Conservation (phyloP, 2,888 invertebrate species). For the Loripinus fragilis region DNA sequence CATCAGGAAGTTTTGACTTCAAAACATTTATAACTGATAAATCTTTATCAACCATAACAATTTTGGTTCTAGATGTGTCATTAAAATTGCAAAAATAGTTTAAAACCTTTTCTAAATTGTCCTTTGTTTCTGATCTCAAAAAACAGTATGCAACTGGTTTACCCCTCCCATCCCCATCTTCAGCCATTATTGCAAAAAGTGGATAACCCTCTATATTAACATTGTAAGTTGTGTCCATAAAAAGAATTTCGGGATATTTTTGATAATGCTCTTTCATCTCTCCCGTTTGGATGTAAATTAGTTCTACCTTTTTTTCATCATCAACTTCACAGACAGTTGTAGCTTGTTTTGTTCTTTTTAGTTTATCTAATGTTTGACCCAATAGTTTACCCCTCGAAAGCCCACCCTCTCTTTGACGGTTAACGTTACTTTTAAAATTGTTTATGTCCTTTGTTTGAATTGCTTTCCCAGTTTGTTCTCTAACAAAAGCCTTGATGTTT, state of each 20-base stretch:
- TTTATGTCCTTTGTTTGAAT: constrained; percentile 9
- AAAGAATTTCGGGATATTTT: background rate
- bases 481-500: background rate
- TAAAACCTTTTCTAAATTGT: constrained; percentile 9
- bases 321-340: constrained; percentile 1
- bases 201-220: constrained; percentile 20
- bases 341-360: background rate
- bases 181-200: constrained; percentile 11
- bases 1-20: background rate
- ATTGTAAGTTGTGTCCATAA: background rate
- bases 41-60: constrained; percentile 18
- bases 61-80: background rate
- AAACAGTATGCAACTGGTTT: constrained; percentile 16
- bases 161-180: constrained; percentile 16
- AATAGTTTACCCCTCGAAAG: background rate
- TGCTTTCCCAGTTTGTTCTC: constrained; percentile 7
- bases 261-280: constrained; percentile 15
- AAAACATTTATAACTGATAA: background rate
- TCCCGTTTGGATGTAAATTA: constrained; percentile 12
- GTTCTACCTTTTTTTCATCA: constrained; percentile 5
- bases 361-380: background rate
- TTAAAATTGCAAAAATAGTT: constrained; percentile 7
- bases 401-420: background rate
- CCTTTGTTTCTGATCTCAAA: constrained; percentile 12
- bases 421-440: background rate